Conservation (phyloP, 2,113 vertebrate species). For the Rhynchopsitta pachyrhyncha region DNA sequence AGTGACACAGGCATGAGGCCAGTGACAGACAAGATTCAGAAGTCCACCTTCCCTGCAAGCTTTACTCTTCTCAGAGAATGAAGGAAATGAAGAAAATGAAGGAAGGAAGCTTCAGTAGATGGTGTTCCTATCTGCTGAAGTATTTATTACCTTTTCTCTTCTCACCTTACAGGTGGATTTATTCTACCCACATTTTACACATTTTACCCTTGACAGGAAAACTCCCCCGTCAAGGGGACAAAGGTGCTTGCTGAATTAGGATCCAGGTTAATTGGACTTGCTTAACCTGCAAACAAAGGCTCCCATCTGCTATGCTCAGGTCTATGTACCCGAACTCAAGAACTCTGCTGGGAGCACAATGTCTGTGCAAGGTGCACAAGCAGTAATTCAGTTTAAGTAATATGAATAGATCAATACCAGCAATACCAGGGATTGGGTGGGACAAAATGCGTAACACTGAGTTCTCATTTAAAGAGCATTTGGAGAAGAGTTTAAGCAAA, state of each 20-base stretch:
- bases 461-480: neutral
- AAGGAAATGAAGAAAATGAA: neutral
- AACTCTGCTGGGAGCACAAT: neutral
- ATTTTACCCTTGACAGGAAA: neutral
- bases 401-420: accelerated
- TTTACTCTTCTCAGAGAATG: neutral
- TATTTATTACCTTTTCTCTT: neutral
- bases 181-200: neutral
- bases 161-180: neutral
- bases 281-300: neutral
- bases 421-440: neutral
- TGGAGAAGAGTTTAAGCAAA: neutral
- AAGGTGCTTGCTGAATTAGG: neutral
- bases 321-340: neutral
- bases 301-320: neutral
- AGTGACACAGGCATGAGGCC: neutral
- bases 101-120: neutral
- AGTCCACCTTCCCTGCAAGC: neutral
- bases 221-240: neutral
- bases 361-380: neutral
- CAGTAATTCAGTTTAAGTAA: neutral
- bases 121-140: neutral
- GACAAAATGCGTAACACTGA: neutral
- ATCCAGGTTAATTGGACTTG: neutral
- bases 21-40: neutral